Base-by-base conservation (phyloP, 2,113 vertebrate genomes). In the Pedetes capensis region DNA sequence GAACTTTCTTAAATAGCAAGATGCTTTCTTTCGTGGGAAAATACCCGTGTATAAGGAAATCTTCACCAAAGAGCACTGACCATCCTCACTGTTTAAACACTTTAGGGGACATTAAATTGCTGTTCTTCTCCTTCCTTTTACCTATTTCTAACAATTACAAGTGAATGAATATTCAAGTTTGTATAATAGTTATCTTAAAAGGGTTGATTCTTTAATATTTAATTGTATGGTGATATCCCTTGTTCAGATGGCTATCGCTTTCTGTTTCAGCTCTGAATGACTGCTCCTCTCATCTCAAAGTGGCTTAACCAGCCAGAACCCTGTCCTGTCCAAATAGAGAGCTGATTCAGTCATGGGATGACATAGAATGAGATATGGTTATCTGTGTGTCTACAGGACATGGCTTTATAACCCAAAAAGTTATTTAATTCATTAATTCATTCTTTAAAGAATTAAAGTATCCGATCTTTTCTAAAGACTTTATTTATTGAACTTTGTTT, bases 331-430 rank as follows among this genome's bases (percentile, higher is more conserved):
- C 78, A 8, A 63, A 49, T 2, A 51, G 97, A 51, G 89, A 96
- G 13, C 85, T 25, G 12, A 37, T 93, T 47, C 42, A 96, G 32
- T 87, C 96, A 0, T 96, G 95, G 97, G 97, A 96, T 1, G 89
- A 97, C 66, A 53, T 89, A 69, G 96, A 97, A 34, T 80, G 94
- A 32, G 74, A 97, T 83, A 81, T 74, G 96, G 72, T 69, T 79
- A 69, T 98, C 34, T 96, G 97, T 57, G 96, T 96, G 94, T 98
- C 98, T 57, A 42, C 87, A 18, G 97, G 97, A 94, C 94, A 79
- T 23, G 61, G 87, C 23, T 98, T 97, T 71, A 37, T 89, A 44
- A 97, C 72, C 22, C 57, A 92, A 23, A 89, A 95, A 98, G 98
- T n/a, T n/a, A n/a, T n/a, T n/a, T n/a, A n/a, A n/a, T n/a, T n/a